phyloP scores from a whole-genome alignment of 23 tunicate species.

The Halocynthia aurantium region DNA sequence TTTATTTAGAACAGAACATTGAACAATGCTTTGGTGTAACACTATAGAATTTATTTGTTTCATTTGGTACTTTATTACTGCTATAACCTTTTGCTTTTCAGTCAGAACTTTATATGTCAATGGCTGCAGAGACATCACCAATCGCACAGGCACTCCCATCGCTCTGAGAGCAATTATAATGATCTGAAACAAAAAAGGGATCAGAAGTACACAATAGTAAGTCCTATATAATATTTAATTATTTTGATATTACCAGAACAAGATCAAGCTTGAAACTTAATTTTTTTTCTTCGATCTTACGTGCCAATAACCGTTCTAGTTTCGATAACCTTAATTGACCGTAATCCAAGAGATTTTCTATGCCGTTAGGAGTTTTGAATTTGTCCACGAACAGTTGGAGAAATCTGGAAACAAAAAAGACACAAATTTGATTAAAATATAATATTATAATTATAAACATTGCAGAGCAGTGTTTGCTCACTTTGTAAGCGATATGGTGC shows the following conservation, averaged over 20 bases:
- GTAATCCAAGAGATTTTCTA: neutral
- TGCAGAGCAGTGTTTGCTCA: neutral
- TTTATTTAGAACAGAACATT: neutral
- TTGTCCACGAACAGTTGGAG: neutral
- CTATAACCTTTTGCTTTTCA: constrained; percentile 43
- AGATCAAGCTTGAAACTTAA: constrained; percentile 10
- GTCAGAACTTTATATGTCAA: constrained; percentile 39
- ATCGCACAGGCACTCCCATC: constrained; percentile 31
- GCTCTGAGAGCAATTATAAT: constrained; percentile 30
- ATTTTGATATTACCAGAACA: constrained; percentile 16
- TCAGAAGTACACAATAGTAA: neutral
- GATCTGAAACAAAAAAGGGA: constrained; percentile 19
- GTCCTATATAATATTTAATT: neutral
- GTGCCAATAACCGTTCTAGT: neutral
- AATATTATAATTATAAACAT: neutral
- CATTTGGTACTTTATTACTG: neutral
- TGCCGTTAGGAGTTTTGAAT: neutral
- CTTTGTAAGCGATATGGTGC: constrained; percentile 16
- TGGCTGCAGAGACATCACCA: constrained; percentile 65
- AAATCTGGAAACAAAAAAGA: neutral
- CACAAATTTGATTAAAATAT: constrained; percentile 1
- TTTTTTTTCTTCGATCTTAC: constrained; percentile 1
- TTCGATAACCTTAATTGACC: constrained; percentile 10
- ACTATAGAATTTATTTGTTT: neutral
- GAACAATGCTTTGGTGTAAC: neutral